Percentiles rank a stretch among this genome's conserved stretches.
Conservation (phyloP, 2,113 vertebrate genomes). For the Onychostoma macrolepis region DNA sequence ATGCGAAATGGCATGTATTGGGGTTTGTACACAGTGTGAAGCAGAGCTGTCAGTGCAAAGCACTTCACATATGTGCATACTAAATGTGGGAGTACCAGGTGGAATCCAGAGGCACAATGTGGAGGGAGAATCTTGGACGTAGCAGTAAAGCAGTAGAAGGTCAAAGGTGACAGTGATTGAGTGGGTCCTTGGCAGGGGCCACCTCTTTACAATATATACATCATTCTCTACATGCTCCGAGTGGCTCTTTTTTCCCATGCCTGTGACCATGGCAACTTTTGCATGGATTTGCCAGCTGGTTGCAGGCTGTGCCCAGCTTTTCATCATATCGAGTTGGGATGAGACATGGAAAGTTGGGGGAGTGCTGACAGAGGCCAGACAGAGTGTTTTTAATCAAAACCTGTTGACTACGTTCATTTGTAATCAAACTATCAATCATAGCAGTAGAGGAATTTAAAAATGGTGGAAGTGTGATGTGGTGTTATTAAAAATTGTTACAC, state of each 20-base stretch:
- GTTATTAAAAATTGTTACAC: not conserved
- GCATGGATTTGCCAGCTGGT: conserved; percentile 25
- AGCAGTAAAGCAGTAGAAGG: conserved; percentile 62
- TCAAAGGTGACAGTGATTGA: conserved; percentile 74
- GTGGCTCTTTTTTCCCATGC: conserved; percentile 52
- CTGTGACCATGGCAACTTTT: conserved; percentile 57
- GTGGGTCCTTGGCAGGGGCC: conserved; percentile 60
- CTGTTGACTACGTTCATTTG: conserved; percentile 33
- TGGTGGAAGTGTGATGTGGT: not conserved
- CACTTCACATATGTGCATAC: conserved; percentile 31
- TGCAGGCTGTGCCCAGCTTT: conserved; percentile 37
- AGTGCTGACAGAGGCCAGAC: conserved; percentile 37
- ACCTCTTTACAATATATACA: conserved; percentile 62
- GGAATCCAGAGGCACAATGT: conserved; percentile 24
- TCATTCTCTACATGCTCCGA: conserved; percentile 65
- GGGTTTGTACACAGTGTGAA: conserved; percentile 8
- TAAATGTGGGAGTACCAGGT: conserved; percentile 59
- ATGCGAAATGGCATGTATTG: conserved; percentile 37
- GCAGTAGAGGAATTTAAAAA: not conserved
- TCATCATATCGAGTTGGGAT: conserved; percentile 6
- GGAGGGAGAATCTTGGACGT: conserved; percentile 42
- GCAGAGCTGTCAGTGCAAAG: conserved; percentile 22
- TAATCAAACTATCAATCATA: conserved; percentile 46
- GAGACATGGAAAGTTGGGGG: conserved; percentile 33
- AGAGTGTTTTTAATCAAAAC: conserved; percentile 49